phyloP scores from a whole-genome alignment of 2,888 invertebrate species.

The Drosophila multiciliata region DNA sequence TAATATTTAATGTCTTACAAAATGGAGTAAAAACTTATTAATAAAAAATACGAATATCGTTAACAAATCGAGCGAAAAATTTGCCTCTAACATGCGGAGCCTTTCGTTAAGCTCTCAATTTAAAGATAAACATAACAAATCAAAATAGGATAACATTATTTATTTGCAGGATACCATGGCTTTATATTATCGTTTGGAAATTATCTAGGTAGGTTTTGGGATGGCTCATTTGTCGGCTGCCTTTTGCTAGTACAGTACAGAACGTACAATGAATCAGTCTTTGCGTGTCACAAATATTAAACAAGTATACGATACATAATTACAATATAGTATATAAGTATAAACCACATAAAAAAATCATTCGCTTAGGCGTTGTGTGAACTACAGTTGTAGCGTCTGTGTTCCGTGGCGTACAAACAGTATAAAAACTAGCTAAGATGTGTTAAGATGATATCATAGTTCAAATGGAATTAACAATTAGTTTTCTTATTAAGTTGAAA shows the following conservation, averaged over 20 bases:
- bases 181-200: constrained; percentile 5
- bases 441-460: constrained; percentile 12
- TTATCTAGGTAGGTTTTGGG: constrained; percentile 10
- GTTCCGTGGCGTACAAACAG: constrained; percentile 49
- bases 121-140: neutral
- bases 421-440: constrained; percentile 62
- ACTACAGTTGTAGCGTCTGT: constrained; percentile 11
- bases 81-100: constrained; percentile 23
- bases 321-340: constrained; percentile 44
- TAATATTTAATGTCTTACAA: constrained; percentile 42
- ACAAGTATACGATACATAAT: constrained; percentile 54
- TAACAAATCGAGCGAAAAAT: constrained; percentile 47
- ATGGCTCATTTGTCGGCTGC: constrained; percentile 19
- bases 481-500: constrained; percentile 23
- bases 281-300: constrained; percentile 77
- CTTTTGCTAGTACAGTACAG: constrained; percentile 48
- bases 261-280: constrained; percentile 77
- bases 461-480: constrained; percentile 14
- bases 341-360: constrained; percentile 32
- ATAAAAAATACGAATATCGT: constrained; percentile 56
- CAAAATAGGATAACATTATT: constrained; percentile 3
- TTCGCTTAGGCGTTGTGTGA: neutral
- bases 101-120: constrained; percentile 10
- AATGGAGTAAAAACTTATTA: constrained; percentile 61
- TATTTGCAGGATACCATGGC: constrained; percentile 12